Evolutionary conservation across 2,888 invertebrate species (phyloP).

Genomic region (Carpatolechia fugitivella): DNA sequence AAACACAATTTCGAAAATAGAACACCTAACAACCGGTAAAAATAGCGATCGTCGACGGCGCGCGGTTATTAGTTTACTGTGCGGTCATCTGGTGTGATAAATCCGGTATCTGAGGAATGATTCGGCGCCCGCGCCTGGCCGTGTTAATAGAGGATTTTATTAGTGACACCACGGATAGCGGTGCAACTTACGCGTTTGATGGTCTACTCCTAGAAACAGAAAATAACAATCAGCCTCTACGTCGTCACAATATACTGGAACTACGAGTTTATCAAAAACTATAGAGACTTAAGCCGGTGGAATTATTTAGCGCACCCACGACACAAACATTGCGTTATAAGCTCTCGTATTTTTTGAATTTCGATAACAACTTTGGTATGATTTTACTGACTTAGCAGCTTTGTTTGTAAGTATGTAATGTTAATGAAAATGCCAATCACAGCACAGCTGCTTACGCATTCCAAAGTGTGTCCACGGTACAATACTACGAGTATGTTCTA

Average conservation of each 20-base stretch:
- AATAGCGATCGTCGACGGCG: constrained; percentile 55
- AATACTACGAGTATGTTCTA: constrained; percentile 49
- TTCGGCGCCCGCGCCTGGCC: constrained; percentile 59
- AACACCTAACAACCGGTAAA: constrained; percentile 58
- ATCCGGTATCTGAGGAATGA: constrained; percentile 42
- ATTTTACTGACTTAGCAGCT: constrained; percentile 15
- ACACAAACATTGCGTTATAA: constrained; percentile 59
- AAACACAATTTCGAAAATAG: constrained; percentile 61
- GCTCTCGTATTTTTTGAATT: constrained; percentile 49
- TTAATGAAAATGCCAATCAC: constrained; percentile 50
- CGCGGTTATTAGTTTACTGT: constrained; percentile 44
- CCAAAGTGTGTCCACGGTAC: constrained; percentile 46
- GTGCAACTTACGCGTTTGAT: constrained; percentile 80
- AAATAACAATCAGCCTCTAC: constrained; percentile 78
- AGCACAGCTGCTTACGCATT: constrained; percentile 44
- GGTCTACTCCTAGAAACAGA: constrained; percentile 81
- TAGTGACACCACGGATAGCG: constrained; percentile 79
- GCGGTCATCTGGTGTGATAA: constrained; percentile 51
- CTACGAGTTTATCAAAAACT: constrained; percentile 43
- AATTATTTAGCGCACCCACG: constrained; percentile 64
- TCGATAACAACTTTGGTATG: constrained; percentile 27
- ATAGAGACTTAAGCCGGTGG: constrained; percentile 59
- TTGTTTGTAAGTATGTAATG: constrained; percentile 10
- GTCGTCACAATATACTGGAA: constrained; percentile 45
- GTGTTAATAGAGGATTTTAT: constrained; percentile 68